These are phyloP conservation scores for Otolemur crassicaudatus DNA, from an alignment of 2,797 vertebrate genomes.

Conservation along the genomic window DNA sequence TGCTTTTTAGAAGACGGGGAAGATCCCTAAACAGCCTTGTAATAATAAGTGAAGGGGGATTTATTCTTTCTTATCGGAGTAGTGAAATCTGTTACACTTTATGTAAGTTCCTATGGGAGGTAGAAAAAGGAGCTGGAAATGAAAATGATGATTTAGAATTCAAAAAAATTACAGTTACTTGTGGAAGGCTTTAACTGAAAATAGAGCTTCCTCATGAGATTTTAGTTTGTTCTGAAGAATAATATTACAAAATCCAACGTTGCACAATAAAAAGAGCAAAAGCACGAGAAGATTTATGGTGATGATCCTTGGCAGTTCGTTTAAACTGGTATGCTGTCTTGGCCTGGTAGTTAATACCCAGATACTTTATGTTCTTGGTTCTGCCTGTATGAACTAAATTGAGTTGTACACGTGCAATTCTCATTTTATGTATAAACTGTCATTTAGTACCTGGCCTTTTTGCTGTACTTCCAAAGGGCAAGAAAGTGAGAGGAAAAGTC, in stretches of 20 bases:
- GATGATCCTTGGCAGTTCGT: constrained; percentile 69
- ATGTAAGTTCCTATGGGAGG: not conserved
- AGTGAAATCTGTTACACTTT: constrained; percentile 74
- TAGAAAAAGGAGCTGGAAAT: constrained; percentile 56
- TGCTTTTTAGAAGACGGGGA: not conserved
- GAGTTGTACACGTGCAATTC: not conserved
- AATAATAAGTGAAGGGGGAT: constrained; percentile 9
- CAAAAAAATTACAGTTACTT: constrained; percentile 80
- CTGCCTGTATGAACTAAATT: constrained; percentile 43
- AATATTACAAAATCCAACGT: constrained; percentile 84
- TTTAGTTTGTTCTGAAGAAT: constrained; percentile 80
- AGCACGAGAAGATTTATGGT: constrained; percentile 75
- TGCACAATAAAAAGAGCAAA: constrained; percentile 83
- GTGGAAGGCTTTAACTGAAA: constrained; percentile 78
- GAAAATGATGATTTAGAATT: constrained; percentile 75
- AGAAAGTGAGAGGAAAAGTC: not conserved
- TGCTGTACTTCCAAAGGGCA: not conserved
- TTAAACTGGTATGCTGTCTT: constrained; percentile 68
- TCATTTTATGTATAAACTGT: not conserved
- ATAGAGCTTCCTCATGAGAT: constrained; percentile 80
- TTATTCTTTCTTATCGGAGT: constrained; percentile 62
- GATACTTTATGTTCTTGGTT: constrained; percentile 51
- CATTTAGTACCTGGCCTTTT: not conserved
- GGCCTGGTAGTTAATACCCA: constrained; percentile 40
- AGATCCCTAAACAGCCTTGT: constrained; percentile 18